Evolutionary conservation across 2,888 invertebrate genomes (phyloP).

Genomic region (Acronicta aceris): DNA sequence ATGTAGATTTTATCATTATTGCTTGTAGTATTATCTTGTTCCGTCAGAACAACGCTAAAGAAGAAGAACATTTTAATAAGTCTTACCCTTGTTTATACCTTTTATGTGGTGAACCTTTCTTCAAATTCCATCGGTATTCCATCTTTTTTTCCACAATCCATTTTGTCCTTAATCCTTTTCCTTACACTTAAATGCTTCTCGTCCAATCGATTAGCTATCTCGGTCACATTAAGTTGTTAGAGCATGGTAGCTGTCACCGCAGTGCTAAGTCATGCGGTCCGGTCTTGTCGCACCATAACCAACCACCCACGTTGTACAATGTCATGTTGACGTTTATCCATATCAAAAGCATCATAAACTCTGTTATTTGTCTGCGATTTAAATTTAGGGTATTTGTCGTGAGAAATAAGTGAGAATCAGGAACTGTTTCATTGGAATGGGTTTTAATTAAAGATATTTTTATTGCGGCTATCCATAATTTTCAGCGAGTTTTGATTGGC

Average conservation of each 20-base stretch:
- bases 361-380: constrained; percentile 48
- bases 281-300: constrained; percentile 64
- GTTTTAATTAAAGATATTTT: too few species aligned
- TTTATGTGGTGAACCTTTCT: neutral
- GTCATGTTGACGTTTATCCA: constrained; percentile 54
- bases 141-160: neutral
- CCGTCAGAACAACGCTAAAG: constrained; percentile 26
- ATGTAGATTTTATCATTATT: constrained; percentile 58
- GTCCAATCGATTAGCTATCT: constrained; percentile 45
- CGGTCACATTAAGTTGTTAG: constrained; percentile 64
- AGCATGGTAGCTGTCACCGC: constrained; percentile 64
- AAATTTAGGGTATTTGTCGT: constrained; percentile 34
- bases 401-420: constrained; percentile 4
- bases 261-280: constrained; percentile 69
- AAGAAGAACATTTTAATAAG: constrained; percentile 21
- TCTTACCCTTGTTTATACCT: constrained; percentile 9
- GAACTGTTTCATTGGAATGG: constrained; percentile 4
- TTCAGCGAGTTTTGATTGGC: neutral
- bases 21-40: constrained; percentile 47
- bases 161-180: constrained; percentile 5
- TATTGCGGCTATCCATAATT: neutral
- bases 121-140: neutral
- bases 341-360: constrained; percentile 56
- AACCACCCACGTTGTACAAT: constrained; percentile 69
- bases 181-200: constrained; percentile 25